Percentiles rank a stretch among this genome's conserved stretches.
Conservation (phyloP, 2,113 vertebrate genomes). For the Progne subis region DNA sequence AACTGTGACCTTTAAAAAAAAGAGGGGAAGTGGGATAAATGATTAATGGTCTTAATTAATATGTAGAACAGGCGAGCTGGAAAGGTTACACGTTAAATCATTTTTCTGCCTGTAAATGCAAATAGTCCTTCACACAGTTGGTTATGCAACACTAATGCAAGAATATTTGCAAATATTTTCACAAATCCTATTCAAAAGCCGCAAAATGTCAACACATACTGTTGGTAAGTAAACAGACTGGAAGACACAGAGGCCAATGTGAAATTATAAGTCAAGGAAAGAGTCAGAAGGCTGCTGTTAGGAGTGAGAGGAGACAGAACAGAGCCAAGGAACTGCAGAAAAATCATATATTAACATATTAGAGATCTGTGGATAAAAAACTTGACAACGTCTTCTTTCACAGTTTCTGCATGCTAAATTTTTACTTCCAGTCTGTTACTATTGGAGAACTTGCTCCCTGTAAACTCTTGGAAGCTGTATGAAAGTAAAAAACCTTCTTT, state of each 20-base stretch:
- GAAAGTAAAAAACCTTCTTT: neutral
- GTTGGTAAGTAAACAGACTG: conserved; percentile 2
- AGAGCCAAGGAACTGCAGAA: neutral
- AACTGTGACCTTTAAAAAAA: conserved; percentile 22
- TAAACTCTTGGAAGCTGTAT: neutral
- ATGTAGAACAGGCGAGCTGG: conserved; percentile 23
- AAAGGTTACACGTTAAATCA: conserved; percentile 43
- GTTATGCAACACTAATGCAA: neutral
- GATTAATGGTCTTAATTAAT: conserved; percentile 56
- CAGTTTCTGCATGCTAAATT: neutral
- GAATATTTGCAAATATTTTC: conserved; percentile 62
- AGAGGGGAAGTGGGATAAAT: neutral
- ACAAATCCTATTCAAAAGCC: conserved; percentile 14
- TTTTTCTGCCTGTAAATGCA: conserved; percentile 47
- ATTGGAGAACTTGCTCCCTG: neutral
- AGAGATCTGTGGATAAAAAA: neutral
- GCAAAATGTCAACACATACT: conserved; percentile 5
- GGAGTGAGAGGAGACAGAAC: neutral
- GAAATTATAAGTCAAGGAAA: neutral
- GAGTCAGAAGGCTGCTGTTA: neutral
- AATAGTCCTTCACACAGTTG: neutral
- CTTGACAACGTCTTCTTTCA: neutral
- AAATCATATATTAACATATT: neutral
- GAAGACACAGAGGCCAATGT: conserved; percentile 39
- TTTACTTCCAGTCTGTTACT: neutral